phyloP scores from a whole-genome alignment of 2,797 vertebrate species.

The Hydrophis major region DNA sequence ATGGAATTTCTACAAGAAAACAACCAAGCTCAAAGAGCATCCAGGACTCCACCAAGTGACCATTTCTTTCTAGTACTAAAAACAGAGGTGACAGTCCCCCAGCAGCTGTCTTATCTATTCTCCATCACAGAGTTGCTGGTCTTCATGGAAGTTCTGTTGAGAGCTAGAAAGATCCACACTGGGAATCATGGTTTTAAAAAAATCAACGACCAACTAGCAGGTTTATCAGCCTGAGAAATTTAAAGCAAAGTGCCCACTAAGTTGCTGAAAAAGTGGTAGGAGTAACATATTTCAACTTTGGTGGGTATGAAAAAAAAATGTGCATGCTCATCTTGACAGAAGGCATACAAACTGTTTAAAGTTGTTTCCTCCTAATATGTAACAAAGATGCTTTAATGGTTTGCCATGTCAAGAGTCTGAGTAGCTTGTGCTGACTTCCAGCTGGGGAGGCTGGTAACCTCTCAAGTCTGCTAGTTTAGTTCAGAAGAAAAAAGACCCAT shows the following conservation, averaged over 20 bases:
- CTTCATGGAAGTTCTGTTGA: background rate
- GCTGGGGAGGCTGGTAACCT: background rate
- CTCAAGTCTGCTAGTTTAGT: background rate
- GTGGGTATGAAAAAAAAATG: background rate
- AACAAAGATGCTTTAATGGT: background rate
- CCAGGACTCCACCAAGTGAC: background rate
- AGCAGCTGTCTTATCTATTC: background rate
- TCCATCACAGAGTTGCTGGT: background rate
- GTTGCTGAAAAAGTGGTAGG: background rate
- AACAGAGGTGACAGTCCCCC: background rate
- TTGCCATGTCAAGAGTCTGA: background rate
- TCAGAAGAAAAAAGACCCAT: background rate
- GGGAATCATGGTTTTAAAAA: background rate
- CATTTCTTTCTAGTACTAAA: background rate
- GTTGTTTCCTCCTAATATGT: background rate
- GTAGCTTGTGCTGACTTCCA: background rate
- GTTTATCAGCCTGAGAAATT: background rate
- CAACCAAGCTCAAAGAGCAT: background rate
- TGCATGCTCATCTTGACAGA: background rate
- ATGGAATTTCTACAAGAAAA: background rate
- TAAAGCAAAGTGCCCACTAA: background rate
- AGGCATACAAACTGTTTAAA: background rate
- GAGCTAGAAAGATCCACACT: background rate
- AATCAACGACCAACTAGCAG: background rate
- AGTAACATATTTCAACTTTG: background rate